A percentile compares a stretch with the other conserved stretches of the same genome.
These are phyloP conservation scores for Leptobrachium leishanense DNA, from an alignment of 2,113 vertebrate genomes.

Conservation along the genomic window DNA sequence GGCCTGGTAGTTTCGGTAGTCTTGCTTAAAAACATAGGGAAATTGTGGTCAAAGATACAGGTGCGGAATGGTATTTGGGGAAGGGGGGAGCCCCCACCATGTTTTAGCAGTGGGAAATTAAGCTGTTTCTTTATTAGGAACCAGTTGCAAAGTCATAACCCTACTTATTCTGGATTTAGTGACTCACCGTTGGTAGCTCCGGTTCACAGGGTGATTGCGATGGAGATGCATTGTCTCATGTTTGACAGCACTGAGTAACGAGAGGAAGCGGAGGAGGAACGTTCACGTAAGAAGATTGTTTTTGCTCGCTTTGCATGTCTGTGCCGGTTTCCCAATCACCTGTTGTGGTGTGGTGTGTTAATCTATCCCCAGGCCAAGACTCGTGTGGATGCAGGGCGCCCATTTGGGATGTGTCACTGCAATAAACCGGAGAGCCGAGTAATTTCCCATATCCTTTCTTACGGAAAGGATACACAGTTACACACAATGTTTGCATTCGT, in stretches of 20 bases:
- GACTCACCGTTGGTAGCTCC: background rate
- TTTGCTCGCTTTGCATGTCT: background rate
- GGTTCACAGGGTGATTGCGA: background rate
- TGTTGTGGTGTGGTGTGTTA: background rate
- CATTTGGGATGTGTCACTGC: background rate
- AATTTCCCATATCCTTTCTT: no score
- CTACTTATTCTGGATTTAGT: background rate
- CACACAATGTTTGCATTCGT: no score
- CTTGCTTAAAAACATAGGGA: no score
- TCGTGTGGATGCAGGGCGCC: background rate
- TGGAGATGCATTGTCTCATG: background rate
- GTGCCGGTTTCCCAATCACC: background rate
- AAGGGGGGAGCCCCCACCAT: no score
- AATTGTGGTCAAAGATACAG: no score
- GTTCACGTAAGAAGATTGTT: background rate
- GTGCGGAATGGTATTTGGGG: no score
- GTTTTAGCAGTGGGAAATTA: no score
- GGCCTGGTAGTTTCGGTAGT: no score
- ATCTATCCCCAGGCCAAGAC: background rate
- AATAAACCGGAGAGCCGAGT: background rate
- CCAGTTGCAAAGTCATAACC: background rate
- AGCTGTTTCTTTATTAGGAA: background rate
- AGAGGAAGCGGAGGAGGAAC: background rate
- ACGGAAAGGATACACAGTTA: no score
- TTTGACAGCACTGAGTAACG: conserved; percentile 9